Evolutionary conservation across 64 coral and sea anemone genomes (phyloP).

Genomic region (Anthopleura sola): DNA sequence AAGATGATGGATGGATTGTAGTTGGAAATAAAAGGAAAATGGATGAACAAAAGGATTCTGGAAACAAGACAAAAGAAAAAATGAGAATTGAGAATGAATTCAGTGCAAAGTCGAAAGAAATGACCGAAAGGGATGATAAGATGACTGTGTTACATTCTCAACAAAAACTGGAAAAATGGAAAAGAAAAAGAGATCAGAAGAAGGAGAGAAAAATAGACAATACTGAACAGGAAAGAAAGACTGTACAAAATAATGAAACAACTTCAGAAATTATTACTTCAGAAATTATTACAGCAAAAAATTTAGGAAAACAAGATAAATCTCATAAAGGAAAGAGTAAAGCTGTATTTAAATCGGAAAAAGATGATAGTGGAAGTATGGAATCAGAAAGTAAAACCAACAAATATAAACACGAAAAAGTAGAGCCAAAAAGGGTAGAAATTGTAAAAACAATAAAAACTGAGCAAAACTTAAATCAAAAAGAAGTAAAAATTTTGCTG

Average conservation of each 20-base stretch:
- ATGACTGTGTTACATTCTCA: not conserved
- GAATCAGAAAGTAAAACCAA: not conserved
- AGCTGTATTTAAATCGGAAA: not conserved
- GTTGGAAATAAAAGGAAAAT: not conserved
- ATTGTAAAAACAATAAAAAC: not conserved
- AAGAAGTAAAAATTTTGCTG: not conserved
- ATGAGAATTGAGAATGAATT: not conserved
- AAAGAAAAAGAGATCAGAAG: not conserved
- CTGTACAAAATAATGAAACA: not conserved
- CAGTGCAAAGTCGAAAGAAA: not conserved
- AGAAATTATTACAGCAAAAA: not conserved
- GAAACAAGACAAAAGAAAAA: not conserved
- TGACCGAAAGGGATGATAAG: not conserved
- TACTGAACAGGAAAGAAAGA: not conserved
- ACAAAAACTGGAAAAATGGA: not conserved
- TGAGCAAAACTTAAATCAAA: not conserved
- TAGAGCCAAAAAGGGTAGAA: not conserved
- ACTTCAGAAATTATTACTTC: not conserved
- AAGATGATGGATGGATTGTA: constrained; percentile 9
- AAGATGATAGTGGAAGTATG: not conserved
- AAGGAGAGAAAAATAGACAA: not conserved
- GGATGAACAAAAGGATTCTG: not conserved
- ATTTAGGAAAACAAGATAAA: not conserved
- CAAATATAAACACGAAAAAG: not conserved
- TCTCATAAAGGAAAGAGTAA: not conserved